These are phyloP conservation scores for Paralichthys olivaceus DNA, from an alignment of 2,113 vertebrate species.

Conservation along the genomic window DNA sequence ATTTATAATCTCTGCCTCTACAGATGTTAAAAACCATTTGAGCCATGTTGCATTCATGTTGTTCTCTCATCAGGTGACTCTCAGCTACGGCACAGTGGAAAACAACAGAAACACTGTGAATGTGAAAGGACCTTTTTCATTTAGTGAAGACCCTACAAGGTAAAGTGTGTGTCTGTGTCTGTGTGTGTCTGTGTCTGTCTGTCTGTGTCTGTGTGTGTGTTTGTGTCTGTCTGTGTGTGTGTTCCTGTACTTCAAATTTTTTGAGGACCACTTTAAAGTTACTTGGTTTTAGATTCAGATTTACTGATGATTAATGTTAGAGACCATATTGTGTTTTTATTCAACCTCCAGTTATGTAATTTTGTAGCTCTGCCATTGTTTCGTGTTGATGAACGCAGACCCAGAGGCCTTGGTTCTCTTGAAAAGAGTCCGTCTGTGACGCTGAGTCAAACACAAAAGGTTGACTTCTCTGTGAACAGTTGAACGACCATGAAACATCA, in stretches of 20 bases:
- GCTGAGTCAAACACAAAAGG: constrained; percentile 5
- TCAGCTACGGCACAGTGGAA: constrained; percentile 92
- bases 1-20: not conserved
- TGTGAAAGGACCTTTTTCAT: constrained; percentile 87
- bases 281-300: not conserved
- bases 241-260: not conserved
- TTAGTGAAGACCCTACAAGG: constrained; percentile 91
- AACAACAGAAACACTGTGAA: constrained; percentile 89
- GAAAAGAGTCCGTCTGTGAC: not conserved
- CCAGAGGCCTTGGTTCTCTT: not conserved
- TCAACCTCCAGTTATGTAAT: too few species aligned
- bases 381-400: not conserved
- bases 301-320: too few species aligned
- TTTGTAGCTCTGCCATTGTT: not conserved
- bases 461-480: not conserved
- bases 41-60: not conserved
- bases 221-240: not conserved
- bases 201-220: not conserved
- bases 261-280: too few species aligned
- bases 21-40: not conserved
- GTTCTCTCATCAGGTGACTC: constrained; percentile 84
- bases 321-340: too few species aligned
- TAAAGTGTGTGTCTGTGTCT: constrained; percentile 52
- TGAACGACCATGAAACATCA: not conserved
- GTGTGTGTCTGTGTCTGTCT: not conserved